Conservation (phyloP, 1,140 invertebrate species). For the Diabrotica virgifera region DNA sequence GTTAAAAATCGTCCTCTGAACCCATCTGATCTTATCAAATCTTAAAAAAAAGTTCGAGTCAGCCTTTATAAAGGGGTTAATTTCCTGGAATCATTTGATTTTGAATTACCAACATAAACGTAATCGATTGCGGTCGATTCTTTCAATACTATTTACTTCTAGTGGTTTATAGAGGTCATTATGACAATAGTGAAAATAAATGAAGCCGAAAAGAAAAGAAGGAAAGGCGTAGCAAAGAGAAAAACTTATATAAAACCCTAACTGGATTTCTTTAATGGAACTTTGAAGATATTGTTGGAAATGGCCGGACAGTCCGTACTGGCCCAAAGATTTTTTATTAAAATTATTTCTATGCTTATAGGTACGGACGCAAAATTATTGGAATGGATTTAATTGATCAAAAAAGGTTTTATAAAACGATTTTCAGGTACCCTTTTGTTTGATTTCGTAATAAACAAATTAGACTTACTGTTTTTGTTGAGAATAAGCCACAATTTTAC, state of each 20-base stretch:
- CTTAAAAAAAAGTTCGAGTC: not conserved
- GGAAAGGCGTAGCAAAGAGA: slow-evolving; percentile 3
- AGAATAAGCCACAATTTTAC: no score
- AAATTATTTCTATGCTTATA: no score
- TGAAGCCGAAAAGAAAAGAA: slow-evolving; percentile 23
- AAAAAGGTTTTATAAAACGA: no score
- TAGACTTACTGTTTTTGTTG: no score
- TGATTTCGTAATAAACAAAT: no score
- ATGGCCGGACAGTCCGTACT: not conserved
- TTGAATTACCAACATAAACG: slow-evolving; percentile 10
- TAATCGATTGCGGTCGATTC: slow-evolving; percentile 6
- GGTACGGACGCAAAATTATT: no score
- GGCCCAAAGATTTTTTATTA: no score
- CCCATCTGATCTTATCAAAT: no score
- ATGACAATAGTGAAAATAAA: slow-evolving; percentile 29
- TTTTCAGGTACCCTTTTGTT: no score
- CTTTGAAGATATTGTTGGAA: slow-evolving; percentile 25
- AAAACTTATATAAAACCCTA: slow-evolving; percentile 31
- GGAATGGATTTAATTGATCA: no score
- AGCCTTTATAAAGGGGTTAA: not conserved
- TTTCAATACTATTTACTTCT: slow-evolving; percentile 13
- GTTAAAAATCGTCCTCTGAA: no score
- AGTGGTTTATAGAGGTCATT: slow-evolving; percentile 22
- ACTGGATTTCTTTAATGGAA: slow-evolving; percentile 33
- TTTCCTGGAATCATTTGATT: not conserved